Base-by-base conservation (phyloP, 2,797 vertebrate genomes). In the Mus minutoides region DNA sequence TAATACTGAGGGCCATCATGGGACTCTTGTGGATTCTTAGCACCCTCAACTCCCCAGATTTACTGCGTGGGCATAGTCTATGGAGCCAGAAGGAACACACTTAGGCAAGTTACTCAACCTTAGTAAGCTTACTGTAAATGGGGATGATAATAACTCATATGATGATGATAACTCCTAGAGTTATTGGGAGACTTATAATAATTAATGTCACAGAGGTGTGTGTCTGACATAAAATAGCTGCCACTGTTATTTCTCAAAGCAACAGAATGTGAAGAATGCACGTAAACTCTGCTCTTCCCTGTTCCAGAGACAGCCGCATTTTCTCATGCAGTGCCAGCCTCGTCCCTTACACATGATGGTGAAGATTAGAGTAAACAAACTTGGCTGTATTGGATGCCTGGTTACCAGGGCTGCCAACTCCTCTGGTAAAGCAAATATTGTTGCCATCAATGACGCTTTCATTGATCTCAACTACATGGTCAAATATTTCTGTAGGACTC, bases 61-160 rank as follows among this genome's bases (percentile, higher is more conserved):
- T 95, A 29, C 67, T 24, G 71, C 43, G 2, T 67, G 37, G 75
- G 58, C 17, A 37, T 22, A 89, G 31, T 37, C 11, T 92, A 62
- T 95, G n/a, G n/a, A 90, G 52, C 62, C 92, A 87, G 31, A 86
- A 10, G 76, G 76, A 85, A 19, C 31, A 60, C n/a, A 17, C 54
- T 86, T 26, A 79, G n/a, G 60, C 60, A 93, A 93, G 80, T 75
- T 94, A 96, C 60, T 95, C 73, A 88, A 90, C 34, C 60, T 95
- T 71, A 52, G 4, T 89, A 75, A 88, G 78, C 31, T 90, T 43
- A 87, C 54, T 82, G 40, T 80, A 67, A 90, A 58, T 62, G 86
- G 17, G 19, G 92, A 94, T 54, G 92, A 91, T 89, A 94, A 73
- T 54, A 60, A 71, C n/a, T 71, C n/a, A 37, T 37, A 69, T 69